These are phyloP conservation scores for Glossophaga mutica DNA, from an alignment of 2,797 vertebrate genomes.

Conservation along the genomic window DNA sequence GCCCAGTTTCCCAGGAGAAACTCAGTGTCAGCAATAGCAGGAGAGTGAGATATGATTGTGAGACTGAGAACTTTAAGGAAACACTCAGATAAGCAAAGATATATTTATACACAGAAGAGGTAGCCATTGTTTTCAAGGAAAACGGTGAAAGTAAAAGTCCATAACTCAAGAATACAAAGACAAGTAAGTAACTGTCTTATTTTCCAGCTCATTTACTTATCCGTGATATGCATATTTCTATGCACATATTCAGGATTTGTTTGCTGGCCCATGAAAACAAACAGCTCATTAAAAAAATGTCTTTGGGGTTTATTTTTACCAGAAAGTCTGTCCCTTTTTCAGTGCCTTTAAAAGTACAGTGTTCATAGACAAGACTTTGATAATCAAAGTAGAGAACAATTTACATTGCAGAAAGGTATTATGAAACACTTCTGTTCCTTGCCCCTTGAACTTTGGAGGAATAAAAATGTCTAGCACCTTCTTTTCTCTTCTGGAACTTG, in stretches of 20 bases:
- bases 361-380: neutral
- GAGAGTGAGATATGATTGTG: neutral
- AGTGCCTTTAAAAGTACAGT: neutral
- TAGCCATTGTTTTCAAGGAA: slow-evolving; percentile 48
- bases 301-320: neutral
- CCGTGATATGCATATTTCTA: slow-evolving; percentile 53
- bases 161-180: slow-evolving; percentile 34
- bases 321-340: neutral
- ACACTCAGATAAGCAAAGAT: slow-evolving; percentile 61
- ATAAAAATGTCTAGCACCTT: neutral
- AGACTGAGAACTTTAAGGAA: neutral
- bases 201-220: slow-evolving; percentile 65
- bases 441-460: slow-evolving; percentile 42
- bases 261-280: neutral
- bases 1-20: slow-evolving; percentile 44
- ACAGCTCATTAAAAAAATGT: neutral
- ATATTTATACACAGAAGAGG: neutral
- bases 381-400: slow-evolving; percentile 1
- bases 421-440: slow-evolving; percentile 53
- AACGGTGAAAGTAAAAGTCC: neutral
- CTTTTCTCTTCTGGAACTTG: neutral
- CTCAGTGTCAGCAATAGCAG: neutral
- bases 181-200: slow-evolving; percentile 44
- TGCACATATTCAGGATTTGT: neutral
- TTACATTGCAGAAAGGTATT: neutral